These are phyloP conservation scores for Xestia ashworthii DNA, from an alignment of 2,888 invertebrate species.

Conservation along the genomic window DNA sequence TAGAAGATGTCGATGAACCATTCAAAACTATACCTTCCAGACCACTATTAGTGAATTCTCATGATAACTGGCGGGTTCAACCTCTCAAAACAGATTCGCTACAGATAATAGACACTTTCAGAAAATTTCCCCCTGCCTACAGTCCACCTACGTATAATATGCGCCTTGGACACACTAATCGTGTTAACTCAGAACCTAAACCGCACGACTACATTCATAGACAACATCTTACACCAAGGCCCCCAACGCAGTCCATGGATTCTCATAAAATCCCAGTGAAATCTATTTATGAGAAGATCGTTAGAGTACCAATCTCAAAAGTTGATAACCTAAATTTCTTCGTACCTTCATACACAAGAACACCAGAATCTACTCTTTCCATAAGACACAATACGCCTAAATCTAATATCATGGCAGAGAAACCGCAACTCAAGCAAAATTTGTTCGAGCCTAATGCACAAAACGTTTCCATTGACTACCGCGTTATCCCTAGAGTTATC, in stretches of 20 bases:
- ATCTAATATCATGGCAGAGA: slow-evolving; percentile 21
- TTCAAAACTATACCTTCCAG: slow-evolving; percentile 75
- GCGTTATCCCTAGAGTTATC: slow-evolving; percentile 47
- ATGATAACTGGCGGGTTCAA: slow-evolving; percentile 61
- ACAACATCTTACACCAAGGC: slow-evolving; percentile 34
- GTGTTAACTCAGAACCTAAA: slow-evolving; percentile 68
- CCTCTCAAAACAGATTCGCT: slow-evolving; percentile 33
- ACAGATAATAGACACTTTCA: slow-evolving; percentile 40
- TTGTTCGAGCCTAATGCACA: slow-evolving; percentile 71
- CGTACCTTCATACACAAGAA: slow-evolving; percentile 73
- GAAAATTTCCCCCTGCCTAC: slow-evolving; percentile 54
- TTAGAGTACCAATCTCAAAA: slow-evolving; percentile 73
- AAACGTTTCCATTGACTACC: slow-evolving; percentile 60
- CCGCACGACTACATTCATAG: slow-evolving; percentile 67
- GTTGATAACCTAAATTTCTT: slow-evolving; percentile 76
- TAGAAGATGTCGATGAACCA: slow-evolving; percentile 72
- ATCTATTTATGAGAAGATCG: slow-evolving; percentile 67
- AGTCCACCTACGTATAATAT: slow-evolving; percentile 55
- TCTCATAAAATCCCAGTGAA: slow-evolving; percentile 64
- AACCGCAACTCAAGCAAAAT: slow-evolving; percentile 44
- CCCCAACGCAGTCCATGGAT: slow-evolving; percentile 51
- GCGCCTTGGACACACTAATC: slow-evolving; percentile 65
- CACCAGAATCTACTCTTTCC: slow-evolving; percentile 38
- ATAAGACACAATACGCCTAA: slow-evolving; percentile 22
- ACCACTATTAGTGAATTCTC: slow-evolving; percentile 61